phyloP scores from a whole-genome alignment of 2,113 vertebrate species.

The Ursus arctos region DNA sequence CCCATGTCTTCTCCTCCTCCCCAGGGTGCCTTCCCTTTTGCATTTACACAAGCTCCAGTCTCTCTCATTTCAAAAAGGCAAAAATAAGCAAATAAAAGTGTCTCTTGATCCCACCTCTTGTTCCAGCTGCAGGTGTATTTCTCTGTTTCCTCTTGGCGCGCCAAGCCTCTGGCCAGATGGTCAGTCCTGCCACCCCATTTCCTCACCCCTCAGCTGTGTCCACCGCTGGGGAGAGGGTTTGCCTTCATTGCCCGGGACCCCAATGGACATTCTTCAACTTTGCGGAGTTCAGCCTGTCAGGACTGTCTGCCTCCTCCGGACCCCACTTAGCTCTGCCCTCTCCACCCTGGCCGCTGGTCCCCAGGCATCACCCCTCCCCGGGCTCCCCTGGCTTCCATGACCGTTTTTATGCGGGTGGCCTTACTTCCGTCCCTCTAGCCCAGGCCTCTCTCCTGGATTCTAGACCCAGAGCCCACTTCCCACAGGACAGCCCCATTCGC shows the following conservation, averaged over 20 bases:
- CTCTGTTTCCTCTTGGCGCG: not conserved
- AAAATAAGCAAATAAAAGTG: not conserved
- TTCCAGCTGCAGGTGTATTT: not conserved
- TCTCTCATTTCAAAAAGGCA: not conserved
- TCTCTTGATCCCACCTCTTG: not conserved
- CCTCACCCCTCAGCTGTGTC: not conserved
- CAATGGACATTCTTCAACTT: not conserved
- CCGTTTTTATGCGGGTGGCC: not conserved
- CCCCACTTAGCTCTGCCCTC: not conserved
- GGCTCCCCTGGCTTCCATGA: not conserved
- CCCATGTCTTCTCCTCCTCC: not conserved
- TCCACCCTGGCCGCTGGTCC: not conserved
- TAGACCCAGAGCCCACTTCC: not conserved
- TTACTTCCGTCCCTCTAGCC: not conserved
- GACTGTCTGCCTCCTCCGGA: not conserved
- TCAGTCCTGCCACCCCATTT: not conserved
- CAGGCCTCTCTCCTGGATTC: not conserved
- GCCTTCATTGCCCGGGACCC: not conserved
- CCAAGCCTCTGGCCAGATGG: not conserved
- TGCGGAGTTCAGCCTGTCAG: not conserved
- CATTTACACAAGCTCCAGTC: not conserved
- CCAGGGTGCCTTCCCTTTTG: not conserved
- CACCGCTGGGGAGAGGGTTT: not conserved
- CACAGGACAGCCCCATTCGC: not conserved
- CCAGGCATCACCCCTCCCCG: accelerated